Evolutionary conservation across 2,113 vertebrate genomes (phyloP).

Genomic region (Callospermophilus lateralis): DNA sequence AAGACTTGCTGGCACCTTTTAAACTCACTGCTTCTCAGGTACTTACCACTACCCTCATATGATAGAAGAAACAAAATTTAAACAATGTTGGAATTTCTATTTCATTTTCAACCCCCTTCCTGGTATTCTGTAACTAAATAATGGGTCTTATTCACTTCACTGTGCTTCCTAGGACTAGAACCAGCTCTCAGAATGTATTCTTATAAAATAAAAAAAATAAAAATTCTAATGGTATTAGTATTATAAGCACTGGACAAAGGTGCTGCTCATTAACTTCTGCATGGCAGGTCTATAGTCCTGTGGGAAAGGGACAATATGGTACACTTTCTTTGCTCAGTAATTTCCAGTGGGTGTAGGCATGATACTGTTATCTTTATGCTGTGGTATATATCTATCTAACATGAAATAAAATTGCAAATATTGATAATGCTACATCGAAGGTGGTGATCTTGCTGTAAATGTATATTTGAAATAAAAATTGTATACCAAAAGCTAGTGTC

Average conservation of each 20-base stretch:
- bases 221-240: background rate
- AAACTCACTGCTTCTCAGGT: background rate
- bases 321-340: background rate
- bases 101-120: background rate
- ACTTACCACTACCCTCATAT: background rate
- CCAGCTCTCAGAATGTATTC: background rate
- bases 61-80: background rate
- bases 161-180: background rate
- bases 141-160: background rate
- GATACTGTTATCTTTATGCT: background rate
- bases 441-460: background rate
- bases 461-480: slow-evolving; percentile 7
- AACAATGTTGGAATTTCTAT: background rate
- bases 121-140: background rate
- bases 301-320: background rate
- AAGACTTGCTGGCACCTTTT: background rate
- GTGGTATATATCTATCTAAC: background rate
- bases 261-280: background rate
- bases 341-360: background rate
- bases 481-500: background rate
- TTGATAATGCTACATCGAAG: background rate
- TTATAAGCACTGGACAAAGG: background rate
- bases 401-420: background rate
- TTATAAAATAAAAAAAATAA: background rate
- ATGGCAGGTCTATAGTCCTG: background rate